Evolutionary conservation across 1,140 invertebrate species (phyloP).

Genomic region (Onthophagus taurus): DNA sequence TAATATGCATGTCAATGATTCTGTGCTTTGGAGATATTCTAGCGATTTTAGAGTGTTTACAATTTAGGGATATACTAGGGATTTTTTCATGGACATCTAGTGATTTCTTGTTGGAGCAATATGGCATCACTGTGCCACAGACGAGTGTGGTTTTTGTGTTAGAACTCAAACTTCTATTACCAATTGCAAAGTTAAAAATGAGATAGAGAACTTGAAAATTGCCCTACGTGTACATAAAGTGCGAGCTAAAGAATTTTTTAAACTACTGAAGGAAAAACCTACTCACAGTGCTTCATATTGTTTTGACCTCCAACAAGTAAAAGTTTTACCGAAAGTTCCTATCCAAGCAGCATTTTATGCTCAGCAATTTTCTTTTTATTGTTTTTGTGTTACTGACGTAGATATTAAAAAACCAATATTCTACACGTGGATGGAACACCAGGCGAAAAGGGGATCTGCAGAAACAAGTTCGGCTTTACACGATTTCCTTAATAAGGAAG

Average conservation of each 20-base stretch:
- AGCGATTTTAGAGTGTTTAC: too few relatives aligned
- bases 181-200: neutral
- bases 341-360: constrained; percentile 10
- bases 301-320: constrained; percentile 12
- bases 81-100: too few relatives aligned
- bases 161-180: neutral
- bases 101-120: too few relatives aligned
- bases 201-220: constrained; percentile 1
- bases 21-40: too few relatives aligned
- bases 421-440: constrained; percentile 17
- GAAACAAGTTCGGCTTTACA: constrained; percentile 6
- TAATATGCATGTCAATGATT: too few relatives aligned
- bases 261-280: constrained; percentile 7
- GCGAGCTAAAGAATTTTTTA: constrained; percentile 7
- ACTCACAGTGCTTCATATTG: constrained; percentile 5
- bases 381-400: constrained; percentile 6
- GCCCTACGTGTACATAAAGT: constrained; percentile 1
- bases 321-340: constrained; percentile 7
- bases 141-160: constrained; percentile 12
- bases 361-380: constrained; percentile 5
- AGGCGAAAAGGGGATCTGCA: constrained; percentile 4
- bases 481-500: constrained; percentile 6
- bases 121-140: too few relatives aligned
- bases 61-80: too few relatives aligned
- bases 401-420: constrained; percentile 7